Evolutionary conservation across 2,888 invertebrate species (phyloP).

Genomic region (Gymnosoma rotundatum): DNA sequence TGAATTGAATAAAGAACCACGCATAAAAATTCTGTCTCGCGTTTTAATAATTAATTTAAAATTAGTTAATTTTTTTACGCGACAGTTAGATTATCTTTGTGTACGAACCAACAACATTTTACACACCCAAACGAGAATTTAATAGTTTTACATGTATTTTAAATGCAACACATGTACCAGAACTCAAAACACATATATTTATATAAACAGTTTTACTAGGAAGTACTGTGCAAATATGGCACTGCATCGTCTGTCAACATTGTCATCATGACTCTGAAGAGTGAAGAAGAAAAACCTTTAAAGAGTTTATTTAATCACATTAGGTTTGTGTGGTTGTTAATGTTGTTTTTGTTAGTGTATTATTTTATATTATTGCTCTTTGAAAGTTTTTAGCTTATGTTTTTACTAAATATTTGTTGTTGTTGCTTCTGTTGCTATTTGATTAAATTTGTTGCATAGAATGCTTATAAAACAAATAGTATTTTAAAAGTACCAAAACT

Average conservation of each 20-base stretch:
- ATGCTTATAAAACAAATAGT: neutral
- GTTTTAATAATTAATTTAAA: too few relatives aligned
- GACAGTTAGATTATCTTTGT: neutral
- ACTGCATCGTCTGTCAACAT: slow-evolving; percentile 26
- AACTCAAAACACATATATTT: slow-evolving; percentile 15
- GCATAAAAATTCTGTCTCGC: too few relatives aligned
- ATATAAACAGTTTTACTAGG: neutral
- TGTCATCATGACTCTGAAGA: slow-evolving; percentile 7
- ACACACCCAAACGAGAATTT: slow-evolving; percentile 26
- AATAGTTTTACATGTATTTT: slow-evolving; percentile 40
- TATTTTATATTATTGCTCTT: neutral
- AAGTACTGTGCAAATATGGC: neutral
- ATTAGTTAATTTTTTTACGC: too few relatives aligned
- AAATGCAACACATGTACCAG: neutral
- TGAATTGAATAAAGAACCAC: too few relatives aligned
- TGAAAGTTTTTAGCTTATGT: neutral
- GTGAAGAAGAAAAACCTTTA: slow-evolving; percentile 46
- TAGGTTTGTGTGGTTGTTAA: slow-evolving; percentile 54
- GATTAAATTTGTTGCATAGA: neutral
- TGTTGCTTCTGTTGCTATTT: slow-evolving; percentile 1
- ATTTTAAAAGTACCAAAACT: neutral
- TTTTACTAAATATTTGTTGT: neutral
- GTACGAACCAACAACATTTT: neutral
- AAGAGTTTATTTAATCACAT: slow-evolving; percentile 58
- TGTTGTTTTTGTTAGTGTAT: slow-evolving; percentile 18